These are phyloP conservation scores for Gymnoscopelus braueri DNA, from an alignment of 2,797 vertebrate genomes.

Conservation along the genomic window DNA sequence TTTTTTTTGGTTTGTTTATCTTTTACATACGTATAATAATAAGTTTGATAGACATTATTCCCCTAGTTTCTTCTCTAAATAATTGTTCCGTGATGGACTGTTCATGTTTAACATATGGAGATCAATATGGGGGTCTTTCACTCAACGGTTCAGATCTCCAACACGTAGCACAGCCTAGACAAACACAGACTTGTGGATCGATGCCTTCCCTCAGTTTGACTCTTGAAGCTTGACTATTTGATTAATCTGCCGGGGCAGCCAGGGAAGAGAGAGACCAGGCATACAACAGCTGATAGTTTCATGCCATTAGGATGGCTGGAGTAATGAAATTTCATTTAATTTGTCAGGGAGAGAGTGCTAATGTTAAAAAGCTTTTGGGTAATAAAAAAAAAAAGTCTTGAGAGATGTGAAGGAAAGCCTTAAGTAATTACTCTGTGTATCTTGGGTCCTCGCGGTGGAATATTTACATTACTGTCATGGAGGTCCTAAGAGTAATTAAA, in stretches of 20 bases:
- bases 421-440: conserved; percentile 98
- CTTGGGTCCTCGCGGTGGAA: conserved; percentile 91
- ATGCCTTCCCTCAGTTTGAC: conserved; percentile 82
- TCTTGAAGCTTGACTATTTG: conserved; percentile 83
- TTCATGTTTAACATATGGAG: conserved; percentile 78
- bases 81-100: conserved; percentile 77
- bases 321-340: conserved; percentile 99
- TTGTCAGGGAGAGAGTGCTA: conserved; percentile 99
- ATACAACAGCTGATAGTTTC: conserved; percentile 88
- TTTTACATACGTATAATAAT: conserved; percentile 20
- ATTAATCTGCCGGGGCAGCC: conserved; percentile 82
- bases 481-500: conserved; percentile 94
- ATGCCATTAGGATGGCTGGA: conserved; percentile 96
- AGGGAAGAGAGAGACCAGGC: conserved; percentile 85
- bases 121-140: conserved; percentile 80
- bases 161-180: conserved; percentile 62
- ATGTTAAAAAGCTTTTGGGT: conserved; percentile 98
- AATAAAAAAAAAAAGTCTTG: conserved; percentile 83
- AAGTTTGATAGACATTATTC: conserved; percentile 37
- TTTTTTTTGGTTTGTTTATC: conserved; percentile 5
- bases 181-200: conserved; percentile 79
- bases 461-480: conserved; percentile 98
- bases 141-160: conserved; percentile 75
- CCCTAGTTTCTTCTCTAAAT: conserved; percentile 63
- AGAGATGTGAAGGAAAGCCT: conserved; percentile 94